phyloP scores from a whole-genome alignment of 1,140 invertebrate genomes.

The Drosophila malerkotliana region DNA sequence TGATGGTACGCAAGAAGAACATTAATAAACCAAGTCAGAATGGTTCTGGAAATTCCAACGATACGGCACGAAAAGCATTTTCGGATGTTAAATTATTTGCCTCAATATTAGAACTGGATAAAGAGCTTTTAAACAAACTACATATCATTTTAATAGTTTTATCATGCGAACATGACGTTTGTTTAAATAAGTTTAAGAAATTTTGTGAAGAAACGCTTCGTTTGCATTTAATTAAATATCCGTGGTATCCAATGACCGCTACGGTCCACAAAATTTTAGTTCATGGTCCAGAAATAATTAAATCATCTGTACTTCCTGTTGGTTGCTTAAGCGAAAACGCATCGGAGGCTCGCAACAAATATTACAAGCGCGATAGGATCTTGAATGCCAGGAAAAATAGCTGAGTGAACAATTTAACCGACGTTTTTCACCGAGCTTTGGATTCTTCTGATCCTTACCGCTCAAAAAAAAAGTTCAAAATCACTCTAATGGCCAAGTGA shows the following conservation, averaged over 20 bases:
- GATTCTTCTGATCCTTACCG: no score
- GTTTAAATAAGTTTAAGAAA: constrained; percentile 9
- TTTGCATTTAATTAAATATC: constrained; percentile 10
- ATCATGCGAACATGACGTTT: constrained; percentile 12
- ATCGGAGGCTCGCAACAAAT: constrained; percentile 19
- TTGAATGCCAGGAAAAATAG: constrained; percentile 20
- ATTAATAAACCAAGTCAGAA: constrained; percentile 40
- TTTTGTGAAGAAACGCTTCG: constrained; percentile 17
- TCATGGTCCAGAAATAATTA: constrained; percentile 1
- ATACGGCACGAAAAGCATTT: constrained; percentile 20
- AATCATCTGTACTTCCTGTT: constrained; percentile 19
- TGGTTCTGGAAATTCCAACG: constrained; percentile 25
- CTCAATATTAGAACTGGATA: constrained; percentile 13
- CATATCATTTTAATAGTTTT: constrained; percentile 16
- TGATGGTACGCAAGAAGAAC: constrained; percentile 25
- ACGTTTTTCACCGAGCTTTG: constrained; percentile 9
- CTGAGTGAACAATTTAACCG: constrained; percentile 14
- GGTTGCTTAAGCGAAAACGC: constrained; percentile 21
- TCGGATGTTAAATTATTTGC: constrained; percentile 9
- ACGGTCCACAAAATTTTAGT: background rate
- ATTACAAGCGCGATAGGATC: constrained; percentile 13
- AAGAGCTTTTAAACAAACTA: background rate
- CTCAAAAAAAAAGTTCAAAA: constrained; percentile 20
- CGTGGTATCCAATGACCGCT: constrained; percentile 1
- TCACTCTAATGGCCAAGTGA: background rate